phyloP scores from a whole-genome alignment of 2,888 invertebrate species.

The Polydrusus tereticollis region DNA sequence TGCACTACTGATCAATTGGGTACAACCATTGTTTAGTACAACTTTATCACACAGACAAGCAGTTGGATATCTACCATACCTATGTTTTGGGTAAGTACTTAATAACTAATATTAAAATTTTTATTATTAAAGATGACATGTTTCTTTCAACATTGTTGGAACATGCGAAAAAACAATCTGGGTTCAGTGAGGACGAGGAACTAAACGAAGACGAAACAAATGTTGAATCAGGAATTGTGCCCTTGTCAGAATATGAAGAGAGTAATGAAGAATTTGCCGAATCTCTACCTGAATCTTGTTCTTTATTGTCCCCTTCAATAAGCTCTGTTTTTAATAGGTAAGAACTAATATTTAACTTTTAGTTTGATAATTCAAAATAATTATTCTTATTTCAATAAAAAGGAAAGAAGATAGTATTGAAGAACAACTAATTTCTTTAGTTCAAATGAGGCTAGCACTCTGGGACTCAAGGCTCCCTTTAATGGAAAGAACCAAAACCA shows the following conservation, averaged over 20 bases:
- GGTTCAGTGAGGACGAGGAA: neutral
- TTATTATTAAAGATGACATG: neutral
- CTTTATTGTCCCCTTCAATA: neutral
- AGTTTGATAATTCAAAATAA: neutral
- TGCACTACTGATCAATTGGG: neutral
- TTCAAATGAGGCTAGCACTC: neutral
- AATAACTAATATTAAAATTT: neutral
- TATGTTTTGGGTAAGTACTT: neutral
- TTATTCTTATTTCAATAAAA: neutral
- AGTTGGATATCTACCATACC: neutral
- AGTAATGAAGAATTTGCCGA: neutral
- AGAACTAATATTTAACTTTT: neutral
- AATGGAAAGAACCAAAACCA: neutral
- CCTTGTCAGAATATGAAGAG: neutral
- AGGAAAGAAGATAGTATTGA: neutral
- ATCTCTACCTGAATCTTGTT: neutral
- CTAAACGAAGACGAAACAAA: neutral
- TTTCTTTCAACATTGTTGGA: neutral
- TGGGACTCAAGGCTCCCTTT: conserved; percentile 3
- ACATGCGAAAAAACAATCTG: neutral
- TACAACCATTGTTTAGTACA: neutral
- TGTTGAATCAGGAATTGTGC: neutral
- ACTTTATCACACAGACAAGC: neutral
- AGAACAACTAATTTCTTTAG: neutral
- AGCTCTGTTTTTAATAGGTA: neutral